Evolutionary conservation across 2,888 invertebrate species (phyloP).

Genomic region (Odontomyia ornata): DNA sequence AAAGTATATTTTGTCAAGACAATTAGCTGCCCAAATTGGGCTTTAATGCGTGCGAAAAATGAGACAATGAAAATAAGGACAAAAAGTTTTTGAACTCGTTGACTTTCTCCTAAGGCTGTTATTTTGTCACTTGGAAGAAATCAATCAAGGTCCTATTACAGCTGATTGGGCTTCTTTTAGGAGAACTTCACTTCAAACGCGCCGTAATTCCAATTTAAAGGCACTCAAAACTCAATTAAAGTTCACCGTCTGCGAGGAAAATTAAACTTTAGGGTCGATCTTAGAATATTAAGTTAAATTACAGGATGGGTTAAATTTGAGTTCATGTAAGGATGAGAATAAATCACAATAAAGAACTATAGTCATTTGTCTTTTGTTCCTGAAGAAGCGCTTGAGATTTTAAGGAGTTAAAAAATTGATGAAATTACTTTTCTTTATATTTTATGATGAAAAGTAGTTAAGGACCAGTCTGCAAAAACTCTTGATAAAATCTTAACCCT

Average conservation of each 20-base stretch:
- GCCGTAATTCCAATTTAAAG: background rate
- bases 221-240: slow-evolving; percentile 5
- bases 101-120: background rate
- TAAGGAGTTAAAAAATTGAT: background rate
- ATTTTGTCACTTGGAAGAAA: background rate
- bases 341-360: background rate
- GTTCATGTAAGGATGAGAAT: background rate
- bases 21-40: background rate
- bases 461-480: background rate
- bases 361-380: background rate
- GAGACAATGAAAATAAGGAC: background rate
- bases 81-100: background rate
- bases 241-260: background rate
- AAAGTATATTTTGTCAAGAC: background rate
- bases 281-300: no score
- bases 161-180: background rate
- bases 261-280: background rate
- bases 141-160: slow-evolving; percentile 1
- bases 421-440: background rate
- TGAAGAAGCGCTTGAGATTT: no score
- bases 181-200: background rate
- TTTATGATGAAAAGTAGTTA: background rate
- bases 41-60: background rate
- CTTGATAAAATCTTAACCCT: slow-evolving; percentile 7
- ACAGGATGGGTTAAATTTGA: no score